Base-by-base conservation (phyloP, 1,140 invertebrate species). In the Probaryconus sp. region DNA sequence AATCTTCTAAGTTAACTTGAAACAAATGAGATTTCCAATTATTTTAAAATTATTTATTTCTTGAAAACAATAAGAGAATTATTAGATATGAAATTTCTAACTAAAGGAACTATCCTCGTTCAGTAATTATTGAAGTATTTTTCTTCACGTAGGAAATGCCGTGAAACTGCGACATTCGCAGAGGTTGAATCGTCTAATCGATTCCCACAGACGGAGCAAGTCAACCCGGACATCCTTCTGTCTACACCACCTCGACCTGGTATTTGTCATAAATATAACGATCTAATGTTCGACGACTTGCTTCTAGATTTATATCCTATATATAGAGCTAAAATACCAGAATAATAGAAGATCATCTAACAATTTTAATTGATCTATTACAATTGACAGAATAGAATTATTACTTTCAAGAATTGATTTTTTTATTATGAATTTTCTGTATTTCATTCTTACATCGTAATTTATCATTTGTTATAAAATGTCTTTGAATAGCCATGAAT, bases 221-320 rank as follows among this genome's bases (percentile, higher is more conserved):
- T 72, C 31, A 79, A 79, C 3, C 64, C 63, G 48, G 70, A 79
- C 20, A 47, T 63, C 10, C 76, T 67, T 42, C 43, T 87, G 6
- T 67, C 81, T 11, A 68, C 80, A 13, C 86, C 86, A 43, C 86
- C 86, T 10, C 78, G 82, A 58, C 86, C 86, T 79, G 86, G 86
- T 87, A 79, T 76, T 43, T 68, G 31, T 67, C 18, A 2, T n/a
- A 51, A 60, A 60, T 61, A 53, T 56, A 58, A 64, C 30, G 16
- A n/a, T 33, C 31, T n/a, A n/a, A 20, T 13, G n/a, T 31, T n/a
- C n/a, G 24, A 55, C 42, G 11, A 55, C 55, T 61, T 58, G n/a
- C n/a, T n/a, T n/a, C n/a, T n/a, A n/a, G n/a, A n/a, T n/a, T n/a
- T n/a, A n/a, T n/a, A n/a, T n/a, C n/a, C n/a, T n/a, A n/a, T n/a